phyloP scores from a whole-genome alignment of 2,797 vertebrate species.

The Podarcis lilfordi region DNA sequence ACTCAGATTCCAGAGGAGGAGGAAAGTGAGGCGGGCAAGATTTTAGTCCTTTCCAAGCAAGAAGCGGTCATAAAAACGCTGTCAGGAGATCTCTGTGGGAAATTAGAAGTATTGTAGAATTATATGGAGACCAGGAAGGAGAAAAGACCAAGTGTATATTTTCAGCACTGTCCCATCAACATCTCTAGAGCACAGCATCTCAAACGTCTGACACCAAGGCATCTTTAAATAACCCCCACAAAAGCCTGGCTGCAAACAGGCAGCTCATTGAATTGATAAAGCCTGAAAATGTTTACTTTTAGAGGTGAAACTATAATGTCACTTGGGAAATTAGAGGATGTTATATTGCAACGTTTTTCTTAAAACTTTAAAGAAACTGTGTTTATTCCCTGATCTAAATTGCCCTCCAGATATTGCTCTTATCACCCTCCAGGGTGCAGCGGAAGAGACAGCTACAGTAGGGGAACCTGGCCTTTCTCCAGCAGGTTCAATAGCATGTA shows the following conservation, averaged over 20 bases:
- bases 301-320: not conserved
- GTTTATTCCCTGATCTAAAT: not conserved
- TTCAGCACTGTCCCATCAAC: not conserved
- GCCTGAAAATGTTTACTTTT: not conserved
- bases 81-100: not conserved
- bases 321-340: no score
- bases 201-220: not conserved
- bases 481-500: not conserved
- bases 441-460: no score
- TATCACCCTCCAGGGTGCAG: no score
- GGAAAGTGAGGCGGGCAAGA: fast-evolving
- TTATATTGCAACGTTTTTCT: not conserved
- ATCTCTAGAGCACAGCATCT: not conserved
- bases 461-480: no score
- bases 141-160: not conserved
- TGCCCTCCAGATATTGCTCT: no score
- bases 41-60: not conserved
- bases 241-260: not conserved
- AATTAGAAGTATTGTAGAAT: not conserved
- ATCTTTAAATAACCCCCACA: no score
- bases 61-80: not conserved
- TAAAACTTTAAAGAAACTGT: no score
- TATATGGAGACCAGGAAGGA: no score
- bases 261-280: no score
- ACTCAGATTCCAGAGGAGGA: not conserved